phyloP scores from a whole-genome alignment of 2,113 vertebrate species.

The Halcyon malimbica region DNA sequence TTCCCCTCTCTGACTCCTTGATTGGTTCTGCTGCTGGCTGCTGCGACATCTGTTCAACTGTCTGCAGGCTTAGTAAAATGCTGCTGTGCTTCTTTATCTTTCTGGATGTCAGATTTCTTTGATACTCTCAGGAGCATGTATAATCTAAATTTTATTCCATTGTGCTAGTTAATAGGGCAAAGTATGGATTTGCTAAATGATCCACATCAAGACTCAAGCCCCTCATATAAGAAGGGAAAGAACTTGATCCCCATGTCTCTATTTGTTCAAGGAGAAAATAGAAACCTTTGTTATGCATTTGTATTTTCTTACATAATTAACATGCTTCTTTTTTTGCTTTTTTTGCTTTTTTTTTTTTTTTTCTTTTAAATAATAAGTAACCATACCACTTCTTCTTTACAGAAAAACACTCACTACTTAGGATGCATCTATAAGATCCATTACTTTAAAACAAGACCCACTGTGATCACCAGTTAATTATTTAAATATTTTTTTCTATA shows the following conservation, averaged over 20 bases:
- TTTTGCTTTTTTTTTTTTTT: too few species aligned
- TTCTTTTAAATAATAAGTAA: background rate
- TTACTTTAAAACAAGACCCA: background rate
- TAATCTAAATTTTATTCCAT: background rate
- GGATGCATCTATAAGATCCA: background rate
- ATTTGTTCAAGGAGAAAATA: background rate
- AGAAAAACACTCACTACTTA: background rate
- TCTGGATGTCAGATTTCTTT: background rate
- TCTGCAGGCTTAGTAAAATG: constrained; percentile 38
- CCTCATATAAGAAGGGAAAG: background rate
- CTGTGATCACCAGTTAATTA: background rate
- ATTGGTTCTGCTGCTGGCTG: constrained; percentile 52
- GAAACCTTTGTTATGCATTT: background rate
- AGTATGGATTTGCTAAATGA: background rate
- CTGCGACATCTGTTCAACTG: constrained; percentile 62
- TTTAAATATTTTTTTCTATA: background rate
- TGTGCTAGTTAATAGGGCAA: background rate
- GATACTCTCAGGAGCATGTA: background rate
- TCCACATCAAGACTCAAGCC: background rate
- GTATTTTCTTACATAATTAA: background rate
- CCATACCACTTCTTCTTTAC: background rate
- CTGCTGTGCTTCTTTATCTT: constrained; percentile 57
- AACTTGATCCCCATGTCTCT: background rate
- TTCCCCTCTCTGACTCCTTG: constrained; percentile 34
- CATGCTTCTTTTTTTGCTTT: background rate